Evolutionary conservation across 2,888 invertebrate genomes (phyloP).

Genomic region (Arenicola marina): DNA sequence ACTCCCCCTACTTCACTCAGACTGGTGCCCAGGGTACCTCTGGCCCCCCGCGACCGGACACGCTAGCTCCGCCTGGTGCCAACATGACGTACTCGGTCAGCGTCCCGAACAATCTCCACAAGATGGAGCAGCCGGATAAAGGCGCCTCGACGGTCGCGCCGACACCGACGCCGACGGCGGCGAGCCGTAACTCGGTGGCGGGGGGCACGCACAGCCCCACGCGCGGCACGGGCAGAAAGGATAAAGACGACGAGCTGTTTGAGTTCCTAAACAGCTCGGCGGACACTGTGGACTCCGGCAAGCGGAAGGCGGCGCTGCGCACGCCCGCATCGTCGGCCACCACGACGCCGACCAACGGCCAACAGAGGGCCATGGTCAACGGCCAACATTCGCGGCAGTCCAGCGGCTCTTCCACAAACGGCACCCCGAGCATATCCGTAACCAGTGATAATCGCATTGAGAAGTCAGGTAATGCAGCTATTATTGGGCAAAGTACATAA

Average conservation of each 20-base stretch:
- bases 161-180: not conserved
- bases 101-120: slow-evolving; percentile 40
- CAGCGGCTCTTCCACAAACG: slow-evolving; percentile 49
- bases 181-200: not conserved
- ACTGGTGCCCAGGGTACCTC: no score
- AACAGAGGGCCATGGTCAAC: slow-evolving; percentile 24
- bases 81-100: slow-evolving; percentile 37
- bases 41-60: not conserved
- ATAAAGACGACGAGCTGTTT: slow-evolving; percentile 61
- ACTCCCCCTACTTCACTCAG: not conserved
- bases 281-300: slow-evolving; percentile 33
- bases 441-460: slow-evolving; percentile 13
- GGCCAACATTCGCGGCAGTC: slow-evolving; percentile 55
- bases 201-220: not conserved
- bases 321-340: no score
- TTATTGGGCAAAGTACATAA: no score
- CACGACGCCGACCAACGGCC: no score
- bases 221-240: slow-evolving; percentile 33
- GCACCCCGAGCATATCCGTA: slow-evolving; percentile 34
- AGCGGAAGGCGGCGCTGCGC: no score
- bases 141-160: slow-evolving; percentile 14
- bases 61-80: not conserved
- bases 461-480: not conserved
- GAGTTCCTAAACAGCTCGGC: slow-evolving; percentile 61
- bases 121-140: slow-evolving; percentile 20